phyloP scores from a whole-genome alignment of 2,888 invertebrate species.

The Meghimatium bilineatum region DNA sequence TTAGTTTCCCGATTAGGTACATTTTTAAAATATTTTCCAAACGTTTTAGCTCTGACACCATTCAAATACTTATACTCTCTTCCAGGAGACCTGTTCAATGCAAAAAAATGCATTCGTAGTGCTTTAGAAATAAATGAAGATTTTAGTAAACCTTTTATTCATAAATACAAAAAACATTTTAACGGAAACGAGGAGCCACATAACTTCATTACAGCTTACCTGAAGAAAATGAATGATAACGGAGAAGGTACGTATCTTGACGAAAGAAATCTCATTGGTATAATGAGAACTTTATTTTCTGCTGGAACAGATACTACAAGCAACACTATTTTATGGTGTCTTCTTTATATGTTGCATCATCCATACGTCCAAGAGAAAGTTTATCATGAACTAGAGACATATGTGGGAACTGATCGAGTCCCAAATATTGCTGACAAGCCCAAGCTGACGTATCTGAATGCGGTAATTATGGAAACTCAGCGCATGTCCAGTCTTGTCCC shows the following conservation, averaged over 20 bases:
- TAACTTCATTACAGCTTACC: conserved; percentile 15
- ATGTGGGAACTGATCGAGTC: conserved; percentile 67
- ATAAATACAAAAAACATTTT: not conserved
- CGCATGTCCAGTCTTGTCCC: conserved; percentile 59
- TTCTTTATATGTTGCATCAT: conserved; percentile 87
- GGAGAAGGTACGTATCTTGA: not conserved
- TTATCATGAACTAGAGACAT: conserved; percentile 51
- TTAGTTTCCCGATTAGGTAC: not conserved
- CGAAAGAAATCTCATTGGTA: conserved; percentile 11
- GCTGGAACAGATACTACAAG: conserved; percentile 83
- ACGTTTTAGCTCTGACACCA: not conserved
- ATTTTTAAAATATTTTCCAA: not conserved
- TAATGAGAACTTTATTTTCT: not conserved
- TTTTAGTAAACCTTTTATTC: not conserved
- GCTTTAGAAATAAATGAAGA: not conserved
- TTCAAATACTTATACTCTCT: not conserved
- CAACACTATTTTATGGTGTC: conserved; percentile 90
- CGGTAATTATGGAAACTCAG: conserved; percentile 60
- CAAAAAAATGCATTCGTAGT: not conserved
- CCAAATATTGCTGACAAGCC: conserved; percentile 49
- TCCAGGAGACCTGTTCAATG: conserved; percentile 24
- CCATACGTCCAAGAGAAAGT: conserved; percentile 79
- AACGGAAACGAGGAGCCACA: conserved; percentile 22
- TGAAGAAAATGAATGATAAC: conserved; percentile 5
- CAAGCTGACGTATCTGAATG: conserved; percentile 56